phyloP scores from a whole-genome alignment of 2,797 vertebrate species.

The Enteromius thamalakanensis region DNA sequence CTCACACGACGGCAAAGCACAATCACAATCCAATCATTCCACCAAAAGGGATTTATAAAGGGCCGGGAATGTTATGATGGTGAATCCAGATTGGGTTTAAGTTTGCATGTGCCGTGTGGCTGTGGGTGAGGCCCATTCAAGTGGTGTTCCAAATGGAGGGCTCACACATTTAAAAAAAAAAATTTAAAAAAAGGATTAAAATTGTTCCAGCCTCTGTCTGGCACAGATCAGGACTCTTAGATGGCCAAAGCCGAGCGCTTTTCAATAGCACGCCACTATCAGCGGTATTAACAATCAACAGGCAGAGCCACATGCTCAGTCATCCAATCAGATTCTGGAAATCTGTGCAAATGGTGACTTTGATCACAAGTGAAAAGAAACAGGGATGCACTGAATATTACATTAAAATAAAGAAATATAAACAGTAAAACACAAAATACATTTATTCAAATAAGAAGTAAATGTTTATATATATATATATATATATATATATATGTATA shows the following conservation, averaged over 20 bases:
- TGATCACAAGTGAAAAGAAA: constrained; percentile 4
- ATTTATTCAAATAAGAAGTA: background rate
- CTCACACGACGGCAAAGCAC: constrained; percentile 8
- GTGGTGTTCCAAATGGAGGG: constrained; percentile 26
- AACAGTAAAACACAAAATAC: background rate
- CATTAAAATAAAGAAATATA: background rate
- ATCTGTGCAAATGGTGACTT: constrained; percentile 12
- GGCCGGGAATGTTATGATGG: constrained; percentile 41
- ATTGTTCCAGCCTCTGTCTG: constrained; percentile 15
- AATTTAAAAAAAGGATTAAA: constrained; percentile 35
- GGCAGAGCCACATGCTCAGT: constrained; percentile 10
- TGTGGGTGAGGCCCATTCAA: constrained; percentile 30
- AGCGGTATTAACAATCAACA: constrained; percentile 27
- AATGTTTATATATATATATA: too few relatives aligned
- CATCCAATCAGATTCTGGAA: constrained; percentile 36
- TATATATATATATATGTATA: too few relatives aligned
- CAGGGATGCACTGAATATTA: background rate
- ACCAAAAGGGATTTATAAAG: constrained; percentile 32
- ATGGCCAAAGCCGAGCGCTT: constrained; percentile 18
- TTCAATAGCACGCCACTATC: constrained; percentile 29
- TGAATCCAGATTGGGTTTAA: constrained; percentile 37
- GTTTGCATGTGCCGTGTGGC: background rate
- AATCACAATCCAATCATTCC: constrained; percentile 31
- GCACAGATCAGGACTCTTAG: background rate
- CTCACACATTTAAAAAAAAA: constrained; percentile 1